Evolutionary conservation across 2,797 vertebrate genomes (phyloP).

Genomic region (Echiichthys vipera): DNA sequence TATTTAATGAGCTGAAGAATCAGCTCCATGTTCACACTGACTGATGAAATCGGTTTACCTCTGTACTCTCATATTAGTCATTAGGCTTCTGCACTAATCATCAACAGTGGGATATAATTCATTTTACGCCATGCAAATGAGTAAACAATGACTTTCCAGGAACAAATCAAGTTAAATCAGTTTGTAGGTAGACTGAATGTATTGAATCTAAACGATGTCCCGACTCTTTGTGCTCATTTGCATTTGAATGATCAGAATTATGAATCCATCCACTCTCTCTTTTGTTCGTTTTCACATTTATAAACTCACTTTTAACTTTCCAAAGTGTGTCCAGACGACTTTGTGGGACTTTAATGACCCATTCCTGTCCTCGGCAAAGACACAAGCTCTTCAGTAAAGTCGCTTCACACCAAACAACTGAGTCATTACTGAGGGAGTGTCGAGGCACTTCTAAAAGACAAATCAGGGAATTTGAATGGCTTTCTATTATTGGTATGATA

Average conservation of each 20-base stretch:
- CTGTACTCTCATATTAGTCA: background rate
- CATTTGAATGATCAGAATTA: slow-evolving; percentile 38
- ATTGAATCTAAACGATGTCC: background rate
- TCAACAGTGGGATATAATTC: background rate
- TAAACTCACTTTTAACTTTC: background rate
- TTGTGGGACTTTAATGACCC: slow-evolving; percentile 2
- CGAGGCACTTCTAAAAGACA: too few species aligned
- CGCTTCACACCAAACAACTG: background rate
- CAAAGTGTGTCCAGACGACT: background rate
- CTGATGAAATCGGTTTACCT: background rate
- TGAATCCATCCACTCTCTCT: slow-evolving; percentile 10
- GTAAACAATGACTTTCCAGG: slow-evolving; percentile 19
- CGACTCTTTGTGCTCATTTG: slow-evolving; percentile 13
- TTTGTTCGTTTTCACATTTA: slow-evolving; percentile 21
- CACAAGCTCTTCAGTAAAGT: background rate
- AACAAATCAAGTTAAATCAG: background rate
- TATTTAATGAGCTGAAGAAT: too few species aligned
- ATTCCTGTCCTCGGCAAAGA: background rate
- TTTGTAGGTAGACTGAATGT: too few species aligned
- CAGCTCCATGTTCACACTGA: background rate
- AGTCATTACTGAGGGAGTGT: background rate
- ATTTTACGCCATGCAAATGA: background rate
- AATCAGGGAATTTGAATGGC: too few species aligned
- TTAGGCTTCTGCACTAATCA: background rate
- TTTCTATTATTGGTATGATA: too few species aligned